Base-by-base conservation (phyloP, 2,888 invertebrate genomes). In the Mylabris sibirica region DNA sequence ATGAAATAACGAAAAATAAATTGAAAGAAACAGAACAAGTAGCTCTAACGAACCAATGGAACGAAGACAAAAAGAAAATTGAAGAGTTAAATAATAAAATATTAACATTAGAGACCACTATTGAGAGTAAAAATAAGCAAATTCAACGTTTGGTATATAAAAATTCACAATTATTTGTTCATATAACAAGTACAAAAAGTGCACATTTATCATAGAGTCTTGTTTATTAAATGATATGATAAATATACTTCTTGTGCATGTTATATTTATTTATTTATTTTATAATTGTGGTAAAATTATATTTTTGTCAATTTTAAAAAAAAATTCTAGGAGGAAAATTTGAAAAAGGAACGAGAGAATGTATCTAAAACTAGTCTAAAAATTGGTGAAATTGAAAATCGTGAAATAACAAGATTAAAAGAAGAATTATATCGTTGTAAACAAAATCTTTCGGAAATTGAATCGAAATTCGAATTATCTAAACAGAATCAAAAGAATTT, bases 141-240 rank as follows among this genome's bases (percentile, higher is more conserved):
- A 88, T 91, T 74, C 88, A 89, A 77, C 88, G 89, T 84, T 85
- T 90, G 88, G 90, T 90, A 88, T 79, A 70, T 71, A 66, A 63
- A 69, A 49, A 17, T 3, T 12, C 14, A 38, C 12, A 38, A 38
- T 38, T 38, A 3, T 38, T 38, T 38, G 12, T n/a, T n/a, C n/a
- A n/a, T 38, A 38, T 38, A 38, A 38, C 12, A 38, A 38, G 14
- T 12, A 14, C 38, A 12, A 38, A 38, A 38, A 38, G 38, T 38
- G 12, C 38, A 3, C 14, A 12, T 30, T 30, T 12, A 38, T 14
- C 38, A 38, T 14, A 38, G 5, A 30, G 8, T 30, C 30, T 30
- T 30, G 4, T 4, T 8, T 30, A 30, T 8, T 38, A 12, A 38
- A 38, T 12, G 5, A 34, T 34, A 12, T 38, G 12, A 14, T 12